These are phyloP conservation scores for Myotis brandtii DNA, from an alignment of 2,113 vertebrate genomes.

Conservation along the genomic window DNA sequence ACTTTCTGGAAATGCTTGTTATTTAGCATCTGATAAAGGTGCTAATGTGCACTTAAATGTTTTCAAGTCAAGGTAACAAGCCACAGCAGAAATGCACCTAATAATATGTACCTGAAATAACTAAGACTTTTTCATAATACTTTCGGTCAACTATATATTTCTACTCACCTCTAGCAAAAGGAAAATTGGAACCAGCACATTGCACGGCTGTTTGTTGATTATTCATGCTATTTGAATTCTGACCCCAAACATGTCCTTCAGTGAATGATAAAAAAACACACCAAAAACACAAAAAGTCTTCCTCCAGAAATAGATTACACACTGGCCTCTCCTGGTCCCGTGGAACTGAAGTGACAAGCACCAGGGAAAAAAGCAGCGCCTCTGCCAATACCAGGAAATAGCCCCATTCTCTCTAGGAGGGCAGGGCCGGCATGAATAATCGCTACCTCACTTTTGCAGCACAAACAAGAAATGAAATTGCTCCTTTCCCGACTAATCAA, in stretches of 20 bases:
- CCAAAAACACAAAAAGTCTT: not conserved
- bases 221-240: not conserved
- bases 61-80: not conserved
- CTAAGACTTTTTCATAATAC: not conserved
- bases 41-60: not conserved
- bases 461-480: not conserved
- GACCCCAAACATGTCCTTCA: not conserved
- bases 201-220: not conserved
- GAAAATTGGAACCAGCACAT: not conserved
- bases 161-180: not conserved
- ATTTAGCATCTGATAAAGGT: constrained; percentile 9
- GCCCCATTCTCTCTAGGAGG: not conserved
- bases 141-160: not conserved
- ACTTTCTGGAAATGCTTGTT: constrained; percentile 5
- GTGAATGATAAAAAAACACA: not conserved
- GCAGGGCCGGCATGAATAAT: fast-evolving
- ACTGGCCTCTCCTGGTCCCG: not conserved
- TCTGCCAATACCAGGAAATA: not conserved
- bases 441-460: not conserved
- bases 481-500: not conserved
- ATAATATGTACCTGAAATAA: constrained; percentile 24
- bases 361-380: not conserved
- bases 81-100: not conserved
- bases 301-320: not conserved
- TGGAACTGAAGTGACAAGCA: not conserved